Evolutionary conservation across 2,113 vertebrate species (phyloP).

Genomic region (Ellobius talpinus): DNA sequence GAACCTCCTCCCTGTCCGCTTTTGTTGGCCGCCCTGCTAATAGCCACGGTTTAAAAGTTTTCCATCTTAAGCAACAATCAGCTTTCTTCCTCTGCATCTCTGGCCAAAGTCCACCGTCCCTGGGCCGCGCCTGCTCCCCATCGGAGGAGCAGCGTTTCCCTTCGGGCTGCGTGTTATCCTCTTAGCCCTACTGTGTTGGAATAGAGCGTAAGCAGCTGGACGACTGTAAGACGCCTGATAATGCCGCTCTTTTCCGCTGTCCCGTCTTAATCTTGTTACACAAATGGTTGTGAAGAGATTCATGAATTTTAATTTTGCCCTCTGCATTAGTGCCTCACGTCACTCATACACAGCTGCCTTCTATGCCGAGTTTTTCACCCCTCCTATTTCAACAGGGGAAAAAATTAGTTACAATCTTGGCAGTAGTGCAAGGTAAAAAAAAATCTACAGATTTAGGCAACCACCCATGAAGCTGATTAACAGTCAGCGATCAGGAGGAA

Average conservation of each 20-base stretch:
- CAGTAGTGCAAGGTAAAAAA: slow-evolving; percentile 89
- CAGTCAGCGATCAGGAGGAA: slow-evolving; percentile 99
- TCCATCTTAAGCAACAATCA: slow-evolving; percentile 82
- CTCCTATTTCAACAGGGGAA: slow-evolving; percentile 89
- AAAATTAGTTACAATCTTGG: slow-evolving; percentile 95
- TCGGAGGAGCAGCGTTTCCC: slow-evolving; percentile 91
- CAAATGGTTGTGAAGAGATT: slow-evolving; percentile 99
- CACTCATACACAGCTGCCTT: slow-evolving; percentile 91
- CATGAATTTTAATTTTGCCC: slow-evolving; percentile 99
- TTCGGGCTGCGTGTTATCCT: slow-evolving; percentile 98
- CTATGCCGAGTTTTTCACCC: slow-evolving; percentile 89
- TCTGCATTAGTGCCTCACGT: slow-evolving; percentile 91
- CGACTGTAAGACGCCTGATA: slow-evolving; percentile 99
- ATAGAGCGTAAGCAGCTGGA: slow-evolving; percentile 99
- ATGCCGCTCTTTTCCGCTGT: slow-evolving; percentile 99
- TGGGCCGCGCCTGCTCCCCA: slow-evolving; percentile 88
- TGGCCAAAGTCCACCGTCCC: slow-evolving; percentile 87
- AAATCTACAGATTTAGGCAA: slow-evolving; percentile 95
- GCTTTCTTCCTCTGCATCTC: slow-evolving; percentile 82
- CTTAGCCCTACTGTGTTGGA: slow-evolving; percentile 99
- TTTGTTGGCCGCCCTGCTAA: slow-evolving; percentile 78
- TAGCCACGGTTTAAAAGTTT: slow-evolving; percentile 86
- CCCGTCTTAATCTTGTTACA: slow-evolving; percentile 99
- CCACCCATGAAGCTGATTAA: slow-evolving; percentile 99
- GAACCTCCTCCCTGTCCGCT: slow-evolving; percentile 57